Percentiles rank a stretch among this genome's conserved stretches.
phyloP scores from a whole-genome alignment of 1,140 invertebrate genomes.

The Caenorhabditis latens region DNA sequence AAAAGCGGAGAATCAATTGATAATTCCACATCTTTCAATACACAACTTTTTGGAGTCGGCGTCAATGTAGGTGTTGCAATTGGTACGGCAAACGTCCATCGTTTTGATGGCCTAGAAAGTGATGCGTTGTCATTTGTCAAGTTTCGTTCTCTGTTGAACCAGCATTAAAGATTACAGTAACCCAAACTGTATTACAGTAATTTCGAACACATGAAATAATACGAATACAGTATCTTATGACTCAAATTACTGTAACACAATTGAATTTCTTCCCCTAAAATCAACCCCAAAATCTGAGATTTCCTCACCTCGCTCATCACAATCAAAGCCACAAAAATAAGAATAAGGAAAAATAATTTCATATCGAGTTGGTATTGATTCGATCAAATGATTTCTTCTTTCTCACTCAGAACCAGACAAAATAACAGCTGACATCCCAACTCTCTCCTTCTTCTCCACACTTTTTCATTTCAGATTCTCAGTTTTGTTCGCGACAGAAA shows the following conservation, averaged over 20 bases:
- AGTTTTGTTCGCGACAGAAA: neutral
- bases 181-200: too few species aligned
- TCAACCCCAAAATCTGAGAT: neutral
- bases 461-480: slow-evolving; percentile 22
- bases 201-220: too few species aligned
- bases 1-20: neutral
- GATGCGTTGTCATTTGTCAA: too few species aligned
- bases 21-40: slow-evolving; percentile 33
- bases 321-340: too few species aligned
- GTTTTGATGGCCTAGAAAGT: slow-evolving; percentile 26
- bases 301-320: too few species aligned
- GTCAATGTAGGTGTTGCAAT: slow-evolving; percentile 41
- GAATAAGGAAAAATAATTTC: too few species aligned
- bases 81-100: neutral
- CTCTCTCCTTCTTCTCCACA: neutral
- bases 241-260: too few species aligned
- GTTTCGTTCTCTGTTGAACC: too few species aligned
- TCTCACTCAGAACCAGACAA: neutral
- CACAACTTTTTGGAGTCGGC: neutral
- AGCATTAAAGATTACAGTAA: too few species aligned
- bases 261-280: too few species aligned
- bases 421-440: neutral
- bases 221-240: too few species aligned
- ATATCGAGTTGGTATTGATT: too few species aligned
- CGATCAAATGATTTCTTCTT: neutral